A percentile compares a stretch with the other conserved stretches of the same genome.
phyloP scores from a whole-genome alignment of 1,140 invertebrate genomes.

The Diabrotica undecimpunctata region DNA sequence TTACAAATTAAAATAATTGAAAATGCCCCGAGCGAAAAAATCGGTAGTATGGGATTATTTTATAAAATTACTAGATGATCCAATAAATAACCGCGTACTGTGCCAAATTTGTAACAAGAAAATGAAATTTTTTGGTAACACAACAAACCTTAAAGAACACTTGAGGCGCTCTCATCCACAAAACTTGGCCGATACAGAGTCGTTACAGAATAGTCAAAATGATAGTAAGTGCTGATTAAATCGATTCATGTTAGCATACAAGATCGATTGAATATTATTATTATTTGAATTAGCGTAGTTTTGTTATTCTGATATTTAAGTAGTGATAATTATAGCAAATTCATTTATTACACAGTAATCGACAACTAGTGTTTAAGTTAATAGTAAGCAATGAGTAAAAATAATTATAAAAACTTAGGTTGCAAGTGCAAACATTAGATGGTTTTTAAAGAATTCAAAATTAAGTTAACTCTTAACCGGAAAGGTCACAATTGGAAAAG shows the following conservation, averaged over 20 bases:
- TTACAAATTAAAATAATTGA: not conserved
- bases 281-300: too few species aligned
- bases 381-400: too few species aligned
- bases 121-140: constrained; percentile 8
- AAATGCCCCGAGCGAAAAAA: not conserved
- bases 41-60: not conserved
- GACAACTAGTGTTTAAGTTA: too few species aligned
- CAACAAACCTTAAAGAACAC: constrained; percentile 12
- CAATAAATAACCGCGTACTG: not conserved
- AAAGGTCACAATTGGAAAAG: too few species aligned
- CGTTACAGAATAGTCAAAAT: not conserved
- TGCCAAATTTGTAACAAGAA: constrained; percentile 9
- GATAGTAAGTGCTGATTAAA: not conserved
- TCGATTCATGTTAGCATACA: not conserved
- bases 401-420: too few species aligned
- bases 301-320: too few species aligned
- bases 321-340: too few species aligned
- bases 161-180: constrained; percentile 5
- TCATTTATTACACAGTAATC: too few species aligned
- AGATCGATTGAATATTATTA: too few species aligned
- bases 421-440: too few species aligned
- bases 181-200: not conserved
- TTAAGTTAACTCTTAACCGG: too few species aligned
- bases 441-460: too few species aligned
- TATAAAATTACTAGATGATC: not conserved